Conservation (phyloP, 2,888 invertebrate genomes). For the Ichneumoninae sp. region DNA sequence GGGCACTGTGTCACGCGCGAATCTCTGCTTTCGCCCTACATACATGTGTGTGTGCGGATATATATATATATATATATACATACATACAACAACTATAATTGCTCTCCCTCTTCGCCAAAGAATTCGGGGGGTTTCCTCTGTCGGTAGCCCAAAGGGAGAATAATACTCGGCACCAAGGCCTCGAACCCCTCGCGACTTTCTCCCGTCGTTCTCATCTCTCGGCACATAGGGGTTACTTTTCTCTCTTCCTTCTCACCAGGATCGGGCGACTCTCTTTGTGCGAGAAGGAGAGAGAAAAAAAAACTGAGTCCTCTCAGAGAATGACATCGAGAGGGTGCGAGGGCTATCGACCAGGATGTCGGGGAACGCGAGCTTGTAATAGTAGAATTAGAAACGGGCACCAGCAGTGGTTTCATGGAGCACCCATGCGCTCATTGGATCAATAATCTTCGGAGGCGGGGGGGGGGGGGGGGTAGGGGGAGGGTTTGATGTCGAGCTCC, state of each 20-base stretch:
- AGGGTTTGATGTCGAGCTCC: conserved; percentile 31
- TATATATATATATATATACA: conserved; percentile 23
- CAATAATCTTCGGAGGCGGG: conserved; percentile 61
- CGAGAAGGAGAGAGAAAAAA: background rate
- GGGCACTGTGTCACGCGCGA: conserved; percentile 64
- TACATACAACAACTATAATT: conserved; percentile 26
- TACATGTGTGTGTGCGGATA: background rate
- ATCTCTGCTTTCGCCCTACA: conserved; percentile 6
- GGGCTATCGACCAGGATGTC: conserved; percentile 47
- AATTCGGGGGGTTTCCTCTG: conserved; percentile 39
- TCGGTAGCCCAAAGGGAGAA: conserved; percentile 11
- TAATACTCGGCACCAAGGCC: conserved; percentile 30
- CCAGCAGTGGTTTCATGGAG: conserved; percentile 51
- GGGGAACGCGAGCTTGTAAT: conserved; percentile 1
- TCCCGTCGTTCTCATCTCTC: background rate
- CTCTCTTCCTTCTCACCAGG: background rate
- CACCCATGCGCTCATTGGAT: conserved; percentile 61
- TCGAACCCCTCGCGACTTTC: conserved; percentile 25
- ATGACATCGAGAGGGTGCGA: conserved; percentile 24
- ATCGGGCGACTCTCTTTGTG: background rate
- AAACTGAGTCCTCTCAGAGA: background rate
- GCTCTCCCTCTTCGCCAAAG: conserved; percentile 37
- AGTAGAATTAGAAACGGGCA: conserved; percentile 16
- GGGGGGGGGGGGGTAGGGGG: conserved; percentile 44
- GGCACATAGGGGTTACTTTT: conserved; percentile 31